Base-by-base conservation (phyloP, 1,140 invertebrate genomes). In the Macrosteles quadrilineatus region DNA sequence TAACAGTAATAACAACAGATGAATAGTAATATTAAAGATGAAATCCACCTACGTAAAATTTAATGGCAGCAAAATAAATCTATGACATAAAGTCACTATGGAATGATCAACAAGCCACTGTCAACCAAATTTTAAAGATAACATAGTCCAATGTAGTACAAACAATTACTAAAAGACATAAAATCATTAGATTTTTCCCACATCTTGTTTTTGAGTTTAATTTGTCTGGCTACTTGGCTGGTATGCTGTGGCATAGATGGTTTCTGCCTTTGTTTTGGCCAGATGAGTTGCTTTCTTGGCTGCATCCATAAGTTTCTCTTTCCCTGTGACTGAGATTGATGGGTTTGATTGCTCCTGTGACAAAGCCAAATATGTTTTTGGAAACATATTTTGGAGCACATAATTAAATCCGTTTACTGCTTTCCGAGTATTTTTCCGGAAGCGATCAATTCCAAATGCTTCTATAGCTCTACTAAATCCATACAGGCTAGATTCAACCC, bases 391-490 rank as follows among this genome's bases (percentile, higher is more conserved):
- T 50, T 84, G 79, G 1, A 96, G 81, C 0, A 95, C 91, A 76
- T 89, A 85, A 79, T 96, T 93, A 77, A 96, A 96, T 2, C 95
- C 95, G 67, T 83, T 83, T 23, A 87, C 87, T 81, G 94, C 92
- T 82, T 94, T 91, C 1, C 79, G 77, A 72, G 90, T 91, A 77
- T 96, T 96, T 76, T 93, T 92, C 73, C 90, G 90, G 80, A 96
- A 96, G 45, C 94, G 83, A 55, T 96, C 92, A 59, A 94, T 82
- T 11, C 93, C 94, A 82, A 96, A 96, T 1, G 91, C 89, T 73
- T 93, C 87, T 57, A 98, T 94, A 0, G 94, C 90, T 55, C 88
- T 80, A n/a, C 92, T 89, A 76, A 97, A 92, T 23, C 94, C 94
- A 80, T 90, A 90, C 11, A 97, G 87, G 78, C 92, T 89, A 17